Evolutionary conservation across 2,113 vertebrate genomes (phyloP), one percentile per base, ranked within the genome.

Genomic region (Acanthisitta chloris): DNA sequence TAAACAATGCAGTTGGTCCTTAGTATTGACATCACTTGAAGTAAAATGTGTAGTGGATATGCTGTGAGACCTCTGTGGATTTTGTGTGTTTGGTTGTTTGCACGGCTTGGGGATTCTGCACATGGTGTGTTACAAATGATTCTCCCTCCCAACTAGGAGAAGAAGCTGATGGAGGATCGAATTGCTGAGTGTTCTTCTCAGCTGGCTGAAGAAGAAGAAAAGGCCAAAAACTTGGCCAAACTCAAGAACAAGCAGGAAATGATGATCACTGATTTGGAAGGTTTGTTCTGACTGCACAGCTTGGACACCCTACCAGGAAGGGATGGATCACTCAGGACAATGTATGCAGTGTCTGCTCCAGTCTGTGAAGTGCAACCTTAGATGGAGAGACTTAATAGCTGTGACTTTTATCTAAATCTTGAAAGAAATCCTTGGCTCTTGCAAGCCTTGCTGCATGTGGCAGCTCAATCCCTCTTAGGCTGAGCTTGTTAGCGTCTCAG

Each of bases 181-280:
- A 99, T 99, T 73, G 94, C 97, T 9, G 99, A 99, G 95, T 99
- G 99, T 77, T 99, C 98, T 69, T 98, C 99, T 73, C 98, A 99
- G 97, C 98, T 99, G 94, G 98, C 99, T 48, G 99, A 99, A 92
- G 99, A 99, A 96, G 99, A 99, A 94, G 99, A 99, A 97, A 99
- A 99, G 95, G 99, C 99, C 51, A 99, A 99, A 96, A 99, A 99
- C 94, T 97, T 99, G 69, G 97, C 99, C 92, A 99, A 99, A 89
- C 97, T 99, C 78, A 99, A 99, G 97, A 99, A 99, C 97, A 99
- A 99, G 97, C 99, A 99, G 95, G 99, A 99, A 97, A 98, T 99
- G 98, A 99, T 99, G 99, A 99, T 99, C 98, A 98, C 98, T 0
- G 99, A 99, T 91, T 97, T 99, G 88, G 99, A 99, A 98, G 99